A percentile compares a stretch with the other conserved stretches of the same genome.
Conservation (phyloP, 2,113 vertebrate genomes). For the Hippocampus abdominalis region DNA sequence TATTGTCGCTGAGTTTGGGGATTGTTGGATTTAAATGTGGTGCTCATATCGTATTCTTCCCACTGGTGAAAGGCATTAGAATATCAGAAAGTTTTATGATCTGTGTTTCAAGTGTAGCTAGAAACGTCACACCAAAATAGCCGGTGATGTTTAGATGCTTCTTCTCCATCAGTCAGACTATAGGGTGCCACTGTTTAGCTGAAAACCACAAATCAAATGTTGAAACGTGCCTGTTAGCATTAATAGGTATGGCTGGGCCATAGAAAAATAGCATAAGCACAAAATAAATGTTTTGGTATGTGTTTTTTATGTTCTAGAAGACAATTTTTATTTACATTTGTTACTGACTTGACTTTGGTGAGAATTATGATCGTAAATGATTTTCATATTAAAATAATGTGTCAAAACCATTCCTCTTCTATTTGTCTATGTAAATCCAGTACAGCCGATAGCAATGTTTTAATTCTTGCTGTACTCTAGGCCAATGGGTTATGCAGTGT, state of each 20-base stretch:
- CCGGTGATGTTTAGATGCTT: slow-evolving; percentile 43
- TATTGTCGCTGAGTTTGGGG: slow-evolving; percentile 48
- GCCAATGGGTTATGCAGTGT: slow-evolving; percentile 60
- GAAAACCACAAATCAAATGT: slow-evolving; percentile 15
- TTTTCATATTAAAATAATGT: slow-evolving; percentile 1
- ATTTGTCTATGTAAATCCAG: slow-evolving; percentile 11
- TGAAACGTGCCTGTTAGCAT: slow-evolving; percentile 38
- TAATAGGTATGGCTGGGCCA: slow-evolving; percentile 63
- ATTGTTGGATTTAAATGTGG: slow-evolving; percentile 40
- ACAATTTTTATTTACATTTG: not conserved
- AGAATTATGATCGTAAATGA: not conserved
- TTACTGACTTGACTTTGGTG: not conserved
- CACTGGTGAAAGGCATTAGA: slow-evolving; percentile 18
- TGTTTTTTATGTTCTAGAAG: not conserved
- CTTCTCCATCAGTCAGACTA: slow-evolving; percentile 28
- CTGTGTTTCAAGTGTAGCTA: slow-evolving; percentile 32
- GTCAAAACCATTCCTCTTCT: not conserved
- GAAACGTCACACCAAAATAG: slow-evolving; percentile 31
- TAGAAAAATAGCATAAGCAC: slow-evolving; percentile 59
- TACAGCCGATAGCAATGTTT: slow-evolving; percentile 17
- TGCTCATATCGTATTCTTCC: slow-evolving; percentile 28
- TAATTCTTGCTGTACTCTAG: slow-evolving; percentile 31
- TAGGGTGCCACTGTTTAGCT: slow-evolving; percentile 14
- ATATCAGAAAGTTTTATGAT: slow-evolving; percentile 22
- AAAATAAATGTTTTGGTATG: slow-evolving; percentile 64